phyloP scores from a whole-genome alignment of 2,113 vertebrate species.

The Columba janthina region DNA sequence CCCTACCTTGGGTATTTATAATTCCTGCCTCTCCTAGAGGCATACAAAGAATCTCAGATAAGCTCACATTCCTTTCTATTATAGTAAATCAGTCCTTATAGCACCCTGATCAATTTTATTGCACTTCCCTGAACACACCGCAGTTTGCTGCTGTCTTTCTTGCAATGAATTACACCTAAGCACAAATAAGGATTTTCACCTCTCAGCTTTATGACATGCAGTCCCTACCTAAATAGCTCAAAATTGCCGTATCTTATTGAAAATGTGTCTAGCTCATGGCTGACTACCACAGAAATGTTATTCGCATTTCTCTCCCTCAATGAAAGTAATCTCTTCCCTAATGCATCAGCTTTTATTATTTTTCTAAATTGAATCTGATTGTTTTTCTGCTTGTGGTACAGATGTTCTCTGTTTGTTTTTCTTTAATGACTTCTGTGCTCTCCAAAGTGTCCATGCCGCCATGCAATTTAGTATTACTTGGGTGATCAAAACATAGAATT shows the following conservation, averaged over 20 bases:
- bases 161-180: neutral
- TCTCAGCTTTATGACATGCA: neutral
- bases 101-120: neutral
- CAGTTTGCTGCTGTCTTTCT: neutral
- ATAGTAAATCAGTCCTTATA: neutral
- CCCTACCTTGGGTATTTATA: neutral
- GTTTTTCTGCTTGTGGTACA: constrained; percentile 12
- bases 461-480: neutral
- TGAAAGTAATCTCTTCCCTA: constrained; percentile 26
- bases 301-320: neutral
- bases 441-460: neutral
- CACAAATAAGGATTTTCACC: neutral
- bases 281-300: neutral
- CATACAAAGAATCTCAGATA: neutral
- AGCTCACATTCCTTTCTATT: neutral
- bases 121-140: accelerated
- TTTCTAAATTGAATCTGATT: constrained; percentile 43
- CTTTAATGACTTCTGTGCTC: neutral
- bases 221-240: neutral
- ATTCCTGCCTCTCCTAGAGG: neutral
- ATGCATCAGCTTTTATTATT: constrained; percentile 52
- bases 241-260: neutral
- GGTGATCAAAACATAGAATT: neutral
- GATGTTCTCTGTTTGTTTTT: neutral
- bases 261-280: neutral